phyloP scores from a whole-genome alignment of 1,140 invertebrate species.

The Macrotrachela quadricornifera region DNA sequence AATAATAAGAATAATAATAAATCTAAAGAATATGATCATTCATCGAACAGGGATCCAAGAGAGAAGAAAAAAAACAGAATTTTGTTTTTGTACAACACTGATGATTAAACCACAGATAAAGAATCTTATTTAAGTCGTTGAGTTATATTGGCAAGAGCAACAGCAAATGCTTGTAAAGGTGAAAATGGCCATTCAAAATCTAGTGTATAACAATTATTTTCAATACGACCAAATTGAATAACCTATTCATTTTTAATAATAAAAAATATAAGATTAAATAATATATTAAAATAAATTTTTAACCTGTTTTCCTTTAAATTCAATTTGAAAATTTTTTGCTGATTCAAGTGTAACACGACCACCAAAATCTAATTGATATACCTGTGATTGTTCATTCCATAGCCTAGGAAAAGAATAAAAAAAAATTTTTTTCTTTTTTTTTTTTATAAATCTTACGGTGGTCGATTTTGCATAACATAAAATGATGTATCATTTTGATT shows the following conservation, averaged over 20 bases:
- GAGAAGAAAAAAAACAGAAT: too few relatives aligned
- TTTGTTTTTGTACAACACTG: too few relatives aligned
- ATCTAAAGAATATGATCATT: too few relatives aligned
- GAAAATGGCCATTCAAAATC: conserved; percentile 98
- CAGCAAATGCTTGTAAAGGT: conserved; percentile 87
- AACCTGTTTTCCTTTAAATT: conserved; percentile 86
- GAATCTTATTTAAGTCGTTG: conserved; percentile 71
- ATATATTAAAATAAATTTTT: not conserved
- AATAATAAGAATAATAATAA: too few relatives aligned
- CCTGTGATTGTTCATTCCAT: conserved; percentile 97
- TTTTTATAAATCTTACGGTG: too few relatives aligned
- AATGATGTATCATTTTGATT: too few relatives aligned
- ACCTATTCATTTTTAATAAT: conserved; percentile 47
- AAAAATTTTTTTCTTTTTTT: too few relatives aligned
- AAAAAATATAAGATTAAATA: not conserved
- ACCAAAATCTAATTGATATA: conserved; percentile 97
- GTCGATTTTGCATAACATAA: conserved; percentile 93
- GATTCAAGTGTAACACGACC: conserved; percentile 94
- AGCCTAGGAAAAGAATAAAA: conserved; percentile 30
- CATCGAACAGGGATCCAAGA: too few relatives aligned
- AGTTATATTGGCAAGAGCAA: conserved; percentile 90
- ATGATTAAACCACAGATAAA: too few relatives aligned
- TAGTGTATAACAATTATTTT: conserved; percentile 89
- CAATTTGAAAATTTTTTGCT: conserved; percentile 97
- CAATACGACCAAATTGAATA: conserved; percentile 96